Percentiles rank a stretch among this genome's conserved stretches.
Conservation (phyloP, 2,888 invertebrate genomes). For the Chironomus tentans region DNA sequence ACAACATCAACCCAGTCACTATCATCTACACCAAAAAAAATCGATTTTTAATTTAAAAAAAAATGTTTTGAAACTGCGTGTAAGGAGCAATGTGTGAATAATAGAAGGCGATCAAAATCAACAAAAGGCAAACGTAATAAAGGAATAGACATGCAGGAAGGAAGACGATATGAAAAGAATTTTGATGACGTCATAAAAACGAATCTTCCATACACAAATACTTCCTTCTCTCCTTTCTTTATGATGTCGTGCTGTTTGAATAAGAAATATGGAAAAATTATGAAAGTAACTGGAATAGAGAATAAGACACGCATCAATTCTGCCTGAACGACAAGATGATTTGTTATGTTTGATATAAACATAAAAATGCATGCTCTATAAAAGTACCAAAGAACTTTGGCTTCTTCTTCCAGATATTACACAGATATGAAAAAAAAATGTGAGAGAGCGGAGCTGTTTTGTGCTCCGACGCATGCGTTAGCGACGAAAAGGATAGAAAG, state of each 20-base stretch:
- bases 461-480: too few relatives aligned
- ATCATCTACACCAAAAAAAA: neutral
- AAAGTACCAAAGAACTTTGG: neutral
- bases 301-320: neutral
- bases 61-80: neutral
- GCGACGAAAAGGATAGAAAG: neutral
- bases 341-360: slow-evolving; percentile 8
- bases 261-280: neutral
- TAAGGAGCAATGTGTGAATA: neutral
- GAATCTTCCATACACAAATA: too few relatives aligned
- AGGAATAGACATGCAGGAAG: too few relatives aligned
- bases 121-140: too few relatives aligned
- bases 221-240: too few relatives aligned
- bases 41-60: neutral
- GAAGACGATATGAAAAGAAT: too few relatives aligned
- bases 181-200: too few relatives aligned
- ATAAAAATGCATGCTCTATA: neutral
- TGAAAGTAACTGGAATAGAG: neutral
- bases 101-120: neutral
- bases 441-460: neutral
- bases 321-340: neutral
- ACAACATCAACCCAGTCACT: neutral
- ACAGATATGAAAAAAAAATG: neutral
- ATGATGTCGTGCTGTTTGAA: too few relatives aligned
- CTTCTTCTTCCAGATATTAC: neutral